phyloP scores from a whole-genome alignment of 2,113 vertebrate species.

The Notarius lentiginosus region DNA sequence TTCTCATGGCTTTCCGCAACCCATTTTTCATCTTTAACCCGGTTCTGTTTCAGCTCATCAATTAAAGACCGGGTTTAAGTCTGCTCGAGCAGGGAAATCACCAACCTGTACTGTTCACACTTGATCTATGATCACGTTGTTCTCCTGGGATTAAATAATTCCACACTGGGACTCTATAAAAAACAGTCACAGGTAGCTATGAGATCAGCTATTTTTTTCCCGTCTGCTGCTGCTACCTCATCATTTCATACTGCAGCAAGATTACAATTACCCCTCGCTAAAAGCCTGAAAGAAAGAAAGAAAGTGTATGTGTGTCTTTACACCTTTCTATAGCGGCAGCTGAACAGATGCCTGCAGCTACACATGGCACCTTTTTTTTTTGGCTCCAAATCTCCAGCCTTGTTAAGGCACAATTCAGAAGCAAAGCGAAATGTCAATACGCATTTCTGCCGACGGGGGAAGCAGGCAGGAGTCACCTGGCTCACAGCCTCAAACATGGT shows the following conservation, averaged over 20 bases:
- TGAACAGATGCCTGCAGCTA: conserved; percentile 36
- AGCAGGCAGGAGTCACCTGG: conserved; percentile 49
- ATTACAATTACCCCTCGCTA: background rate
- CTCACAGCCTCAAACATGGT: conserved; percentile 24
- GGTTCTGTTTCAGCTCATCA: background rate
- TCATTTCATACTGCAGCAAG: conserved; percentile 13
- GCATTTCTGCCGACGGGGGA: conserved; percentile 41
- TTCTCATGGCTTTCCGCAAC: too few relatives aligned
- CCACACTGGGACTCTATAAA: background rate
- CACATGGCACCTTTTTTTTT: conserved; percentile 26
- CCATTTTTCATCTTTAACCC: background rate
- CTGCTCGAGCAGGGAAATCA: background rate
- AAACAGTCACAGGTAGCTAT: conserved; percentile 16
- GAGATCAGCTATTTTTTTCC: background rate
- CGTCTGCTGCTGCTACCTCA: background rate
- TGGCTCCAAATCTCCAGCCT: conserved; percentile 47
- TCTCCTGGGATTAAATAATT: conserved; percentile 16
- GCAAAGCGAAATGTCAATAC: conserved; percentile 56
- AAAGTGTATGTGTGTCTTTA: conserved; percentile 18
- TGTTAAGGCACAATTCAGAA: conserved; percentile 55
- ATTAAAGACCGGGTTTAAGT: background rate
- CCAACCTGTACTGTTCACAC: background rate
- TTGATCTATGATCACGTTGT: background rate
- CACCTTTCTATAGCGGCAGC: conserved; percentile 10
- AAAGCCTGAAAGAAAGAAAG: background rate